Base-by-base conservation (phyloP, 1,140 invertebrate species). In the Carcinoscorpius rotundicauda region DNA sequence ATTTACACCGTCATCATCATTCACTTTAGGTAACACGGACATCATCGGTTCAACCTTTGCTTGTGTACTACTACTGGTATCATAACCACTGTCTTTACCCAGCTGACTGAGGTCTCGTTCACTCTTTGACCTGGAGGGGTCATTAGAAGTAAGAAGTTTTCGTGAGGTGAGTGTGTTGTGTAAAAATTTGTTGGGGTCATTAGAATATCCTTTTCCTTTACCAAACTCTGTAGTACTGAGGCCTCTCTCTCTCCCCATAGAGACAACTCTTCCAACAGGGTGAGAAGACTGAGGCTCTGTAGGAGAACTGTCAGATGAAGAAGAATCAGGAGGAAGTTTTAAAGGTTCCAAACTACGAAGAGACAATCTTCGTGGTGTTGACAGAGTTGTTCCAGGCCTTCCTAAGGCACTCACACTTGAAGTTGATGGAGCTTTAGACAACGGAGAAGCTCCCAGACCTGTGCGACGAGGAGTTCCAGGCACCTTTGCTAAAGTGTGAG, bases 91-190 rank as follows among this genome's bases (percentile, higher is more conserved):
- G 29, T 29, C 29, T 29, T 89, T 87, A 67, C 86, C 83, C 57
- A 82, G 79, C 73, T 82, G 81, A 71, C 82, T 83, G 68, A 87
- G 77, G 76, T 84, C 84, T 70, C 83, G 82, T 83, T 72, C 56
- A 66, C 64, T 65, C 52, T 58, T 65, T n/a, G 60, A 64, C n/a
- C 53, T 55, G n/a, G 53, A 55, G n/a, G 53, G 53, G n/a, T 55
- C 53, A 55, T 55, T 55, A 29, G 29, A 29, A 29, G 29, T 29
- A 1, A 29, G 29, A 29, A 29, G 29, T 29, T 29, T 29, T 29
- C 29, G 29, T 29, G 29, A 29, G 29, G 29, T 29, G 29, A 29
- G 29, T 29, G 29, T 29, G 29, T 29, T 29, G 2, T 29, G 29
- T 29, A 29, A 29, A 29, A 29, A 29, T 29, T 29, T 29, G 29